A percentile compares a stretch with the other conserved stretches of the same genome.
Evolutionary conservation across 2,797 vertebrate species (phyloP).

Genomic region (Syngnathus rostellatus): DNA sequence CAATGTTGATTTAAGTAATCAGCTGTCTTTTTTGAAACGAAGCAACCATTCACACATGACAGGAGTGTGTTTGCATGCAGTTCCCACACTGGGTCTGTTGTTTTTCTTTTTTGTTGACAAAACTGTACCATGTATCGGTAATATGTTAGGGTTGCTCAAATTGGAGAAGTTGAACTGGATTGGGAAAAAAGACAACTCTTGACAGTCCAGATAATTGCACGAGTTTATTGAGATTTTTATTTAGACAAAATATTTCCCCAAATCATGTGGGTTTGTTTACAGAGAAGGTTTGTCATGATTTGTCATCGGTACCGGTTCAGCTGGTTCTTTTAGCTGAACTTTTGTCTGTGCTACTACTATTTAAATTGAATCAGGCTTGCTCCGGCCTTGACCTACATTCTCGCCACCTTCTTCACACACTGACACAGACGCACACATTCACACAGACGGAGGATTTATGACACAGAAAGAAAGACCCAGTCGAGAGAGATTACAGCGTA

Average conservation of each 20-base stretch:
- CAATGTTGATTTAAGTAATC: conserved; percentile 18
- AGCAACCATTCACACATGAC: neutral
- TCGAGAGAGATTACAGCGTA: conserved; percentile 60
- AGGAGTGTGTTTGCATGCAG: neutral
- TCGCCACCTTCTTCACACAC: conserved; percentile 23
- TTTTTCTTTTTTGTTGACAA: neutral
- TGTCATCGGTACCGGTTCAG: conserved; percentile 2
- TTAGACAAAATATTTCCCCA: neutral
- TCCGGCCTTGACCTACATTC: conserved; percentile 58
- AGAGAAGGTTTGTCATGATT: neutral
- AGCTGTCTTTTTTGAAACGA: conserved; percentile 4
- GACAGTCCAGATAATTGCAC: neutral
- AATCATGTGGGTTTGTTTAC: too few relatives aligned
- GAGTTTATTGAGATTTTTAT: neutral
- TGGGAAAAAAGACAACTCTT: neutral
- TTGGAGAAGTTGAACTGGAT: neutral
- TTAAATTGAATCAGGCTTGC: conserved; percentile 17
- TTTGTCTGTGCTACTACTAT: conserved; percentile 3
- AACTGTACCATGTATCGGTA: neutral
- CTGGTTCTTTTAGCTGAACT: conserved; percentile 5
- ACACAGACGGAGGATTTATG: conserved; percentile 49
- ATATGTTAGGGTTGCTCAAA: neutral
- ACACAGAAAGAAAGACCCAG: conserved; percentile 50
- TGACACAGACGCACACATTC: conserved; percentile 13
- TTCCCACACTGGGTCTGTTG: neutral